Base-by-base conservation (phyloP, 2,113 vertebrate species). In the Sakesphorus luctuosus region DNA sequence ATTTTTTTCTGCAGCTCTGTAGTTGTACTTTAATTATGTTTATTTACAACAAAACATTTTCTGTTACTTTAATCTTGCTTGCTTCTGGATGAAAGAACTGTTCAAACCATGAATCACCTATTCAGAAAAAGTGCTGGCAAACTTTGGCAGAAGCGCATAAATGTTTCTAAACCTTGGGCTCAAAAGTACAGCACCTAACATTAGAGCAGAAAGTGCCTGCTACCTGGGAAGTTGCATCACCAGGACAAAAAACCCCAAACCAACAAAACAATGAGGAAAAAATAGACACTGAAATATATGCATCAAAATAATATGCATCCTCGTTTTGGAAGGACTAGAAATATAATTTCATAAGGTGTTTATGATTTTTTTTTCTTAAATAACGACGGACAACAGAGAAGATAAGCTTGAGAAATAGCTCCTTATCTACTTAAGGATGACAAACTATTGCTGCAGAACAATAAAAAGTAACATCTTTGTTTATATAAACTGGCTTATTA, bases 81-180 rank as follows among this genome's bases (percentile, higher is more conserved):
- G 4, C 9, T 90, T 72, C 40, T 72, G 49, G 3, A 50, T 65
- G 18, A 63, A 87, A 85, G 7, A 78, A 33, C 6, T 71, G 20
- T 61, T 88, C 35, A 85, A 68, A 52, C 7, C 2, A 3, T 36
- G 21, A 46, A 75, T 6, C 0, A 11, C 55, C 12, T 53, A 16
- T 55, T 94, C 18, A 50, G n/a, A 92, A 76, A 56, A 94, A 71
- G 15, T 1, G 1, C 38, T 82, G 38, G 18, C 17, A 87, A 90
- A 72, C n/a, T 28, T 58, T 84, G 0, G 0, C 55, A 66, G 38
- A 79, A 69, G 19, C 33, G 6, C 0, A 0, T 18, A 71, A 76
- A 5, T 4, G 2, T 38, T 73, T 0, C 0, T 17, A 74, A 73
- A 83, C 90, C 31, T 65, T 67, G 40, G 28, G 8, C 20, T 92